phyloP scores from a whole-genome alignment of 2,888 invertebrate genomes.

The Agrochola lychnidis region DNA sequence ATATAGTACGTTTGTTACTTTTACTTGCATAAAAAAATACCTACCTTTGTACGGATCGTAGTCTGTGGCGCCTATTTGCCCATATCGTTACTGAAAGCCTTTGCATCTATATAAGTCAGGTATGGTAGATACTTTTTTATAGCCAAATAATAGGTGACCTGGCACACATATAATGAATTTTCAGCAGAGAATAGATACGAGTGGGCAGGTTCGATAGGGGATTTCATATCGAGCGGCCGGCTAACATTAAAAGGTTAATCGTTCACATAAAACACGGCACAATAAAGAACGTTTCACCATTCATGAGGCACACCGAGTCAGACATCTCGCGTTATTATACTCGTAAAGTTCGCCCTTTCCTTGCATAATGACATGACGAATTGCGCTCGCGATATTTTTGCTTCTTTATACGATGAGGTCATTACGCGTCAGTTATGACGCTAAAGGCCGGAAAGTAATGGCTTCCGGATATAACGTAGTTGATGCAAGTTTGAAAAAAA shows the following conservation, averaged over 20 bases:
- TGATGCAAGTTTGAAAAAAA: slow-evolving; percentile 51
- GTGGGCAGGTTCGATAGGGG: slow-evolving; percentile 68
- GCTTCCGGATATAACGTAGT: slow-evolving; percentile 70
- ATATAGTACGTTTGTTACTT: background rate
- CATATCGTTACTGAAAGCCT: slow-evolving; percentile 4
- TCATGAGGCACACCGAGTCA: slow-evolving; percentile 87
- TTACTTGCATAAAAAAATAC: background rate
- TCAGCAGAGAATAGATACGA: slow-evolving; percentile 52
- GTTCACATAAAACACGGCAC: slow-evolving; percentile 89
- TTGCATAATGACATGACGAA: slow-evolving; percentile 91
- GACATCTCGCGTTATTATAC: slow-evolving; percentile 90
- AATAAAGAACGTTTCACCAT: slow-evolving; percentile 88
- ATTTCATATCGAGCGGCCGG: slow-evolving; percentile 81
- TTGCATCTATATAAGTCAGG: slow-evolving; percentile 16
- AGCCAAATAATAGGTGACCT: slow-evolving; percentile 33
- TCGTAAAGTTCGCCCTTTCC: slow-evolving; percentile 90
- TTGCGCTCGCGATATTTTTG: slow-evolving; percentile 89
- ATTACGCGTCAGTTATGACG: slow-evolving; percentile 84
- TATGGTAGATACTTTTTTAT: slow-evolving; percentile 25
- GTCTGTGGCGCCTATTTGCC: background rate
- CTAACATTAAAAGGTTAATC: slow-evolving; percentile 90
- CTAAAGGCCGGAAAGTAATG: slow-evolving; percentile 73
- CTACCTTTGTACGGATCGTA: background rate
- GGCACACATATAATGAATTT: slow-evolving; percentile 45
- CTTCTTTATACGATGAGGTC: slow-evolving; percentile 87